Evolutionary conservation across 2,113 vertebrate genomes (phyloP).

Genomic region (Herpetotheres cachinnans): DNA sequence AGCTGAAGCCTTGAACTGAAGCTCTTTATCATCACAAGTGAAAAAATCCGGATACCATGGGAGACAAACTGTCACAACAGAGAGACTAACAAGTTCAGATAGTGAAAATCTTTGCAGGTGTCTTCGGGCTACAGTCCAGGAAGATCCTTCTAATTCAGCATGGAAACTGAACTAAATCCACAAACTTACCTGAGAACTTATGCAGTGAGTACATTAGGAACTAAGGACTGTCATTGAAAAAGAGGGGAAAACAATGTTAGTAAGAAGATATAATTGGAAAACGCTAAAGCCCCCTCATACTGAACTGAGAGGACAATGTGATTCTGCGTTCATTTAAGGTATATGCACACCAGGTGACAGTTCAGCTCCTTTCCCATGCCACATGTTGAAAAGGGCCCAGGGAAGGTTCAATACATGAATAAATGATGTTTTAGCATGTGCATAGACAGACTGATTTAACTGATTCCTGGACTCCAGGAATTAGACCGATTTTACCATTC

Average conservation of each 20-base stretch:
- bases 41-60: constrained; percentile 1
- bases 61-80: constrained; percentile 33
- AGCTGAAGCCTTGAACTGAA: constrained; percentile 18
- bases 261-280: not conserved
- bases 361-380: not conserved
- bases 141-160: not conserved
- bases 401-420: not conserved
- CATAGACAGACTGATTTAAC: not conserved
- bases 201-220: not conserved
- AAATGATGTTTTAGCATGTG: not conserved
- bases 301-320: not conserved
- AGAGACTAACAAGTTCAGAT: not conserved
- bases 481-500: not conserved
- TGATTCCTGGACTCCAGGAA: not conserved
- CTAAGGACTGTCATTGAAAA: not conserved
- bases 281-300: not conserved
- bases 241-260: not conserved
- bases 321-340: not conserved
- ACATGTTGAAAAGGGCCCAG: not conserved
- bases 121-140: not conserved
- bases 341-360: not conserved
- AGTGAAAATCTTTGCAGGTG: constrained; percentile 20
- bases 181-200: not conserved
- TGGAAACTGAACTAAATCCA: not conserved
- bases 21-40: constrained; percentile 1